phyloP scores from a whole-genome alignment of 37 sponge, comb jelly and placozoan species.

The Chondrilla cf. caribensis region DNA sequence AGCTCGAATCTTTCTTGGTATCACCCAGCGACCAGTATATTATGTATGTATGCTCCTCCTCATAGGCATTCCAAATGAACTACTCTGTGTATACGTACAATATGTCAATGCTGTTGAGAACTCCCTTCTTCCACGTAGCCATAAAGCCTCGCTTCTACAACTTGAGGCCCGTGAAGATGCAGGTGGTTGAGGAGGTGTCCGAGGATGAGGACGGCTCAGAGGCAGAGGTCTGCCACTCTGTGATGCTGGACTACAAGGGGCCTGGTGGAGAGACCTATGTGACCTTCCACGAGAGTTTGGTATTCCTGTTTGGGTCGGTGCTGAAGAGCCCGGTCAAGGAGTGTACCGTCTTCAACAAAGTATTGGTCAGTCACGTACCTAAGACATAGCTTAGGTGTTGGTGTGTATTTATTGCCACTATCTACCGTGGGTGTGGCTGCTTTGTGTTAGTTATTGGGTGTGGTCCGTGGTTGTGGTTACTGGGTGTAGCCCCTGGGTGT shows the following conservation, averaged over 20 bases:
- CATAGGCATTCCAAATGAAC: no score
- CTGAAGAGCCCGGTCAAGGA: neutral
- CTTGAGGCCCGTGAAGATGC: slow-evolving; percentile 41
- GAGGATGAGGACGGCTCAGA: slow-evolving; percentile 24
- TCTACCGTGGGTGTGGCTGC: no score
- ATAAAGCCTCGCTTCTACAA: slow-evolving; percentile 51
- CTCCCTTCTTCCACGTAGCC: neutral
- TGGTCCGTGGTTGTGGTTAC: no score
- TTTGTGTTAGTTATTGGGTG: no score
- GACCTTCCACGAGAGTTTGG: neutral
- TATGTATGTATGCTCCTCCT: no score
- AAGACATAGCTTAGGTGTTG: no score
- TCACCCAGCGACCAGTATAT: no score
- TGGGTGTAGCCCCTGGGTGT: no score
- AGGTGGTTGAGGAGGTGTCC: neutral
- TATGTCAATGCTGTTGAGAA: neutral
- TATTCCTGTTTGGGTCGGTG: slow-evolving; percentile 6
- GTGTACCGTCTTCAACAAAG: neutral
- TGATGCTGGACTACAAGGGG: neutral
- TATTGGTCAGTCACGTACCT: slow-evolving; percentile 13
- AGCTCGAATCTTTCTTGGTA: no score
- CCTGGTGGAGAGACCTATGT: slow-evolving; percentile 5
- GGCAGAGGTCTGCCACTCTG: slow-evolving; percentile 25
- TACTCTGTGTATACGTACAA: no score
- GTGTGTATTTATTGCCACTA: slow-evolving; percentile 2